Evolutionary conservation across 1,140 invertebrate species (phyloP), one percentile per base, ranked within the genome.

Genomic region (Scaptomyza hsui): DNA sequence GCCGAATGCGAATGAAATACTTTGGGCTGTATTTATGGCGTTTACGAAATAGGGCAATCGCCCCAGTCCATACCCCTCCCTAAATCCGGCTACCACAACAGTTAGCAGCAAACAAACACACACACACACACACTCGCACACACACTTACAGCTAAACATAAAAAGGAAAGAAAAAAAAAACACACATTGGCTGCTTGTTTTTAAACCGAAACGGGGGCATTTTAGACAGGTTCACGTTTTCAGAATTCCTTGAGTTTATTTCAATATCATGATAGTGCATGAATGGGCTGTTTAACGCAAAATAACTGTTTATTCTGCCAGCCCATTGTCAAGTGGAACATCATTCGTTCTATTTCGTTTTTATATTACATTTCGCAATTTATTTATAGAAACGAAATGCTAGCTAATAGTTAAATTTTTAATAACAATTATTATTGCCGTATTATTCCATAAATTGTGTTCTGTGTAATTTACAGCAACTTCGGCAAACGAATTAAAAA

Each of bases 21-120:
- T 99, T 93, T 99, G 98, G 98, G 98, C 98, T 32, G 98, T 99
- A 32, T 99, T 99, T 93, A 96, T 98, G 72, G 97, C 98, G 60
- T 99, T 99, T 93, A 98, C 96, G 73, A 99, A 99, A 95, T 99
- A 96, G 81, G 93, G 48, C 62, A 39, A 53, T 32, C 21, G 44
- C 32, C 37, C 49, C 29, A 56, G 47, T 57, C 55, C 45, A 48
- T n/a, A 55, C 44, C 26, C 57, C 57, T 83, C 52, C 63, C 63
- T 18, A 47, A 64, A 75, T 52, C 57, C 13, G 55, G 64, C 63
- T 29, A 55, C 37, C 15, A 26, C 19, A 16, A 21, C 37, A 52
- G 32, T 52, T 12, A 80, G 59, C 61, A 68, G 19, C 55, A 67
- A n/a, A n/a, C n/a, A n/a, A 37, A 57, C 37, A 78, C 35, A 60